Evolutionary conservation across 2,113 vertebrate genomes (phyloP), one percentile per base, ranked within the genome.

Genomic region (Carettochelys insculpta): DNA sequence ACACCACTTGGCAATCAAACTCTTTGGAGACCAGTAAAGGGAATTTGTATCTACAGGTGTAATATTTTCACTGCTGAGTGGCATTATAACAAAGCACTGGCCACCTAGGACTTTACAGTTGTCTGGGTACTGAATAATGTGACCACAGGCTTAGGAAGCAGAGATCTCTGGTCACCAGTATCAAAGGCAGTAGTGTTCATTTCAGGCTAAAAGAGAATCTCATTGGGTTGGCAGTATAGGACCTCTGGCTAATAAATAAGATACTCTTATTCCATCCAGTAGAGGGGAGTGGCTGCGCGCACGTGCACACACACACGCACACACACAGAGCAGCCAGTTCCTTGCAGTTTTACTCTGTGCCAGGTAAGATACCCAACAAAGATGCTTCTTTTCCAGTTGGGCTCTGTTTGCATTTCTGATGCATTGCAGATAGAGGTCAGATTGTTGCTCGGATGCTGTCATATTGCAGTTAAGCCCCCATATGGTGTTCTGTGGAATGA

Each of bases 151-250:
- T 24, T 78, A 0, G 68, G 45, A 92, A 93, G 91, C 47, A 0
- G 0, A 91, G 12, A 80, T 24, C 58, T 80, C 80, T 51, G 22
- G 48, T 84, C 79, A 77, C 25, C 54, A 87, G 43, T 76, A 85
- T 92, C 51, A 29, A 41, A 94, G 9, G 75, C 76, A 81, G 53
- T 14, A 11, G 90, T 58, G 45, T 93, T 94, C 38, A 90, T 22
- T 87, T 82, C 43, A 25, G 87, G 22, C 85, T 93, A 51, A 58
- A 61, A 29, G 53, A 43, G 61, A 83, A 80, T 90, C 47, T 85
- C 48, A 83, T 92, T 11, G 83, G 53, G 83, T 17, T 76, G 80
- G 43, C 29, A 92, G 52, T 24, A 8, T 65, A 24, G 58, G 41
- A 50, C 24, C 81, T 73, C 91, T 71, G 22, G 68, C 47, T 75